Evolutionary conservation across 2,113 vertebrate genomes (phyloP).

Genomic region (Cebus imitator): DNA sequence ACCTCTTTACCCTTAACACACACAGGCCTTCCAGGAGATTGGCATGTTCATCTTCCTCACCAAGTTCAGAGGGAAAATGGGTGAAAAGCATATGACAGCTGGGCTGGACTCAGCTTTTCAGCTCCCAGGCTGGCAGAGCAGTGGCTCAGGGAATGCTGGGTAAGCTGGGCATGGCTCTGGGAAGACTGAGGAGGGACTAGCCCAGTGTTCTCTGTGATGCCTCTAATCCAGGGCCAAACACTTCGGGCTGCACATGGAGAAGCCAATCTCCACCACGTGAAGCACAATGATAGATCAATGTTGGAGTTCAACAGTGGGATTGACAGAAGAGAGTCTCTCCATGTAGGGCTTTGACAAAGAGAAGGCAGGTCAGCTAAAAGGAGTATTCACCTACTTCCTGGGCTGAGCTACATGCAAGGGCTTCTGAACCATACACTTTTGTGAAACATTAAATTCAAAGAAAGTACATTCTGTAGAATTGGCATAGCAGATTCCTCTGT

Average conservation of each 20-base stretch:
- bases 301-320: not conserved
- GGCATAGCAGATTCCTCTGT: not conserved
- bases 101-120: not conserved
- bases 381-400: not conserved
- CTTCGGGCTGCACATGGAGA: rapidly evolving
- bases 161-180: rapidly evolving
- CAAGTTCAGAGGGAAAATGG: too few species aligned
- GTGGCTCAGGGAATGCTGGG: not conserved
- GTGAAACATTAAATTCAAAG: not conserved
- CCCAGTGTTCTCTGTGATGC: not conserved
- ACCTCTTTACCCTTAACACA: not conserved
- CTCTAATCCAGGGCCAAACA: not conserved
- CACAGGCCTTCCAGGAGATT: not conserved
- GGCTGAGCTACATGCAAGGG: not conserved
- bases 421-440: not conserved
- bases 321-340: not conserved
- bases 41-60: not conserved
- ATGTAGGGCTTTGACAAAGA: not conserved
- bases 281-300: not conserved
- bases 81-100: not conserved
- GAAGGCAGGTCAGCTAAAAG: not conserved
- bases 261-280: rapidly evolving
- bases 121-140: not conserved
- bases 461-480: not conserved
- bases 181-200: not conserved